Evolutionary conservation across 1,140 invertebrate genomes (phyloP).

Genomic region (Drosophila athabasca): DNA sequence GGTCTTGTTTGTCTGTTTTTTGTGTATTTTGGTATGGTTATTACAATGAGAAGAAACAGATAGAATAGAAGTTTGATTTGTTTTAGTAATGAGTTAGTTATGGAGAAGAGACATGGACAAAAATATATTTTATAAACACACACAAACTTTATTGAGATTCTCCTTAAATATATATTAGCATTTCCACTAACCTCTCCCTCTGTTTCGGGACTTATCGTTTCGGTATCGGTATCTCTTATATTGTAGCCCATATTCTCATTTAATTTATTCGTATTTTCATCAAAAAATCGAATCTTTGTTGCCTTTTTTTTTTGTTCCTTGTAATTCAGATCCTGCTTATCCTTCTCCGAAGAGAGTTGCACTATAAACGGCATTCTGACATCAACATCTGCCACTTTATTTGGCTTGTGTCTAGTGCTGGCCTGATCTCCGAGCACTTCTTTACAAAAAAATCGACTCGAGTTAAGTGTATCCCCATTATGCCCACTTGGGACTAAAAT

Average conservation of each 20-base stretch:
- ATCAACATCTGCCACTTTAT: conserved; percentile 67
- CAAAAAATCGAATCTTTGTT: conserved; percentile 45
- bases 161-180: neutral
- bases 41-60: conserved; percentile 3
- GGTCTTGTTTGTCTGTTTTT: conserved; percentile 20
- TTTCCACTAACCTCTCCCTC: conserved; percentile 39
- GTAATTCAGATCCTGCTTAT: too few species aligned
- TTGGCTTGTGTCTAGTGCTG: conserved; percentile 61
- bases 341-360: conserved; percentile 17
- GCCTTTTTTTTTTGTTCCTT: neutral
- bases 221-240: conserved; percentile 58
- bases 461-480: conserved; percentile 37
- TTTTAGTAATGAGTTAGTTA: neutral
- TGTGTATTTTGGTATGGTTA: conserved; percentile 5
- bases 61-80: conserved; percentile 21
- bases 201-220: conserved; percentile 10
- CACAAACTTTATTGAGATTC: too few species aligned
- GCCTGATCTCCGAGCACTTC: conserved; percentile 23
- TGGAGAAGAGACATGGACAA: too few species aligned
- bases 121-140: too few species aligned
- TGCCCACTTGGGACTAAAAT: conserved; percentile 15
- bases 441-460: neutral
- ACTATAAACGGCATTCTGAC: conserved; percentile 17
- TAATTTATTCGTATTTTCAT: conserved; percentile 29
- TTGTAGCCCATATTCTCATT: conserved; percentile 42